These are phyloP conservation scores for Saccostrea echinata DNA, from an alignment of 1,140 invertebrate genomes.

Conservation along the genomic window DNA sequence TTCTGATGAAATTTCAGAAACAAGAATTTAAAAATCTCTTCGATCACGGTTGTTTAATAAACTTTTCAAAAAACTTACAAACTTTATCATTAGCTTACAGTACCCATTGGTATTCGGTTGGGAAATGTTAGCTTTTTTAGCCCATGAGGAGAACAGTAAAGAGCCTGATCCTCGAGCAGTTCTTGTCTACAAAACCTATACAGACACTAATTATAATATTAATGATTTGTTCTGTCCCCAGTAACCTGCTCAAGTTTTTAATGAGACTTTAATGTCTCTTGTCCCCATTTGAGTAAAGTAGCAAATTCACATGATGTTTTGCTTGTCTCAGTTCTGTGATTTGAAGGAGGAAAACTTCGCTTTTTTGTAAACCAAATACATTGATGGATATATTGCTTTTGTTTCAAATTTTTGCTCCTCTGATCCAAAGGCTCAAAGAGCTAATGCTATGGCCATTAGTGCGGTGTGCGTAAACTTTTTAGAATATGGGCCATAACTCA, in stretches of 20 bases:
- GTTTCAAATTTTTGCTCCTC: slow-evolving; percentile 42
- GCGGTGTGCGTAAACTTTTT: too few species aligned
- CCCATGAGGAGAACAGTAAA: slow-evolving; percentile 48
- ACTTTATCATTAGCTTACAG: too few species aligned
- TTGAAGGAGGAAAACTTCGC: slow-evolving; percentile 23
- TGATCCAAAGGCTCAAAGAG: too few species aligned
- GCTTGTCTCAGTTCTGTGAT: not conserved
- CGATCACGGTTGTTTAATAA: too few species aligned
- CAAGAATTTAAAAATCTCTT: too few species aligned
- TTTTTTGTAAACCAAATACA: slow-evolving; percentile 46
- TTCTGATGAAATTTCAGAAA: too few species aligned
- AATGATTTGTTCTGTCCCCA: slow-evolving; percentile 35
- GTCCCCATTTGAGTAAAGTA: slow-evolving; percentile 20
- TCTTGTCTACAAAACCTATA: slow-evolving; percentile 44
- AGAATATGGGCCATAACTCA: too few species aligned
- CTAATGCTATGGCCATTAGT: too few species aligned
- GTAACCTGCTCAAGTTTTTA: slow-evolving; percentile 45
- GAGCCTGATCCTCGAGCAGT: slow-evolving; percentile 48
- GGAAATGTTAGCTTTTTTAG: slow-evolving; percentile 52
- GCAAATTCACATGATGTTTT: slow-evolving; percentile 35
- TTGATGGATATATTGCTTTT: slow-evolving; percentile 44
- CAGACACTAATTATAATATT: slow-evolving; percentile 51
- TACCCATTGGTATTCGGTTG: slow-evolving; percentile 52
- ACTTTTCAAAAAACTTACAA: too few species aligned
- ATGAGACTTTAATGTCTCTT: slow-evolving; percentile 46